These are phyloP conservation scores for Heliconius congener DNA, from an alignment of 1,140 invertebrate genomes.

Conservation along the genomic window DNA sequence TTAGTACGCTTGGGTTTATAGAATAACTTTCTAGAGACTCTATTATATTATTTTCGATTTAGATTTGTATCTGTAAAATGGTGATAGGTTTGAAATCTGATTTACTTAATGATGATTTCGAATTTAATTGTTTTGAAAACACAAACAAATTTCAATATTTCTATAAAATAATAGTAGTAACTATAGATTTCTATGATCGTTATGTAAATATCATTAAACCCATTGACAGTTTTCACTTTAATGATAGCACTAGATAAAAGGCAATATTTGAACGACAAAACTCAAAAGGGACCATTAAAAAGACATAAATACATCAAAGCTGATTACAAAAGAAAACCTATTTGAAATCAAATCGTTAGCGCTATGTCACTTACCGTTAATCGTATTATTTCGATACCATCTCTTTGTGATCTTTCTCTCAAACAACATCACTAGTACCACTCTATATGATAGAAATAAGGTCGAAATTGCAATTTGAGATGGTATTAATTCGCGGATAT, in stretches of 20 bases:
- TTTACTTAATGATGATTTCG: neutral
- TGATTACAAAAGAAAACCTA: conserved; percentile 51
- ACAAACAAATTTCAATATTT: neutral
- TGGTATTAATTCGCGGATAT: conserved; percentile 55
- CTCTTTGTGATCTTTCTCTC: conserved; percentile 60
- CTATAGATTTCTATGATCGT: neutral
- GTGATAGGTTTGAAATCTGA: neutral
- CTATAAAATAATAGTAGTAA: neutral
- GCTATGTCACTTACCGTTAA: conserved; percentile 71
- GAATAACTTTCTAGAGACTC: conserved; percentile 9
- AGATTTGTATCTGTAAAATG: neutral
- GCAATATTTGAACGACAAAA: conserved; percentile 6
- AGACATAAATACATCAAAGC: conserved; percentile 50
- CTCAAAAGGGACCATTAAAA: conserved; percentile 44
- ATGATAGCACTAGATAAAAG: neutral
- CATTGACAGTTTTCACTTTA: neutral
- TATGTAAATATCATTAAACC: neutral
- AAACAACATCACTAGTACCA: conserved; percentile 29
- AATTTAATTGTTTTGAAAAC: neutral
- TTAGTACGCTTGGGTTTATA: conserved; percentile 34
- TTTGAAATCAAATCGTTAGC: conserved; percentile 70
- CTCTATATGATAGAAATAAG: conserved; percentile 42
- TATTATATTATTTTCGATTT: neutral
- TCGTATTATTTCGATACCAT: conserved; percentile 71
- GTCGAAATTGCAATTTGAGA: conserved; percentile 35